These are phyloP conservation scores for Pristionchus pacificus DNA, from an alignment of 1,140 invertebrate species.

Conservation along the genomic window DNA sequence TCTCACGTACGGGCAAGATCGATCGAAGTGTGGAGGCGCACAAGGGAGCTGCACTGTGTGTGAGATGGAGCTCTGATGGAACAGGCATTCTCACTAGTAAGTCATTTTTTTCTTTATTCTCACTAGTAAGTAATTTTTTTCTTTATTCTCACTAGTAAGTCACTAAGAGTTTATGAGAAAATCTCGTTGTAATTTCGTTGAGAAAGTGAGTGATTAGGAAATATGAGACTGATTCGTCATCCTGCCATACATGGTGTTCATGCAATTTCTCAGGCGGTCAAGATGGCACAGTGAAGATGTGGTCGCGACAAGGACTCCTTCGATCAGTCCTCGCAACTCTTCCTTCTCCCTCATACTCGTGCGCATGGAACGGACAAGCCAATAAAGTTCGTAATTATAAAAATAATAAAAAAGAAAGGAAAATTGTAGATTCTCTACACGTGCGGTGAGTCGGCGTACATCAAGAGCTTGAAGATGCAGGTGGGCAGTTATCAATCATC, in stretches of 20 bases:
- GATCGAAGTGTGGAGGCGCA: slow-evolving; percentile 89
- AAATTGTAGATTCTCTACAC: slow-evolving; percentile 70
- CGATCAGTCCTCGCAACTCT: slow-evolving; percentile 81
- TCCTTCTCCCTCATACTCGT: slow-evolving; percentile 72
- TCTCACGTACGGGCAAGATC: slow-evolving; percentile 80
- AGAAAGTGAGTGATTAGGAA: background rate
- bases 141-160: slow-evolving; percentile 76
- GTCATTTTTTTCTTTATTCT: slow-evolving; percentile 65
- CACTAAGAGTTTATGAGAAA: too few relatives aligned
- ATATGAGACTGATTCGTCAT: background rate
- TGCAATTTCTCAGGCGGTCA: slow-evolving; percentile 72
- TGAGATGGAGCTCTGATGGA: slow-evolving; percentile 83
- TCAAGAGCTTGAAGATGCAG: slow-evolving; percentile 84
- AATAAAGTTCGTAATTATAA: too few relatives aligned
- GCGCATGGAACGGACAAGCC: slow-evolving; percentile 81
- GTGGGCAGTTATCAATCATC: too few relatives aligned
- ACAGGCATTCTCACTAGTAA: slow-evolving; percentile 79
- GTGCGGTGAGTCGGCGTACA: slow-evolving; percentile 74
- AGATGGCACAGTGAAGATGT: slow-evolving; percentile 91
- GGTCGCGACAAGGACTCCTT: slow-evolving; percentile 90
- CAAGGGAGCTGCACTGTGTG: slow-evolving; percentile 75
- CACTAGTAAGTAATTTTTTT: slow-evolving; percentile 67
- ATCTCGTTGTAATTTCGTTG: too few relatives aligned
- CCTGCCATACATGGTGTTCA: background rate
- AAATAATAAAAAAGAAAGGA: too few relatives aligned